These are phyloP conservation scores for Escarpia spicata DNA, from an alignment of 2,888 invertebrate species.

Conservation along the genomic window DNA sequence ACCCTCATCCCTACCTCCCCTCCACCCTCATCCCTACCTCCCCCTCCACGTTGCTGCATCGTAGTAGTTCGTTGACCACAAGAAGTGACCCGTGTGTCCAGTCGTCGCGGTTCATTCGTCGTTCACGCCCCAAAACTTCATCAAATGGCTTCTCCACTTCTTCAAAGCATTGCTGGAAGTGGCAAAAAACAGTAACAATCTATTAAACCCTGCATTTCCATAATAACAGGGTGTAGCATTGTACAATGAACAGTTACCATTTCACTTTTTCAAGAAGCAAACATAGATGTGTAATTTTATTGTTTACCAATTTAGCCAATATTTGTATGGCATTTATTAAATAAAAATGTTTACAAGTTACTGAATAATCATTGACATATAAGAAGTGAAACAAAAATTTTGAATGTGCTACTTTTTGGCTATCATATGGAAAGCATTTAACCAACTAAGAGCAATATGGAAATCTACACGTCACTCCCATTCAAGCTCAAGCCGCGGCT, in stretches of 20 bases:
- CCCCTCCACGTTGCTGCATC: slow-evolving; percentile 83
- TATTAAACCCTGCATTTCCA: neutral
- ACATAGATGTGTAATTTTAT: too few species aligned
- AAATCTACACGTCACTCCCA: too few species aligned
- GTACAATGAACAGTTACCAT: too few species aligned
- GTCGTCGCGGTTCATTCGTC: slow-evolving; percentile 82
- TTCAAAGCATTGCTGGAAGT: slow-evolving; percentile 83
- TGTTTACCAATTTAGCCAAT: neutral
- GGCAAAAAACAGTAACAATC: slow-evolving; percentile 17
- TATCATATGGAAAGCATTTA: too few species aligned
- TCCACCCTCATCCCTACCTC: slow-evolving; percentile 54
- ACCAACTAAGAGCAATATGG: too few species aligned
- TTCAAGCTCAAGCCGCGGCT: too few species aligned
- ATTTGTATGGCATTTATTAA: neutral
- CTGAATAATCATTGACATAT: too few species aligned
- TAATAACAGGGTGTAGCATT: too few species aligned
- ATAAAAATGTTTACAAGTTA: neutral
- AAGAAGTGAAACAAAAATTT: too few species aligned
- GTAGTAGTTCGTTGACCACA: slow-evolving; percentile 90
- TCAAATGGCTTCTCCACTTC: slow-evolving; percentile 86
- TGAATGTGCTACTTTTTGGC: too few species aligned
- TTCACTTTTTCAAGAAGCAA: too few species aligned
- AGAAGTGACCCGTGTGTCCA: slow-evolving; percentile 91
- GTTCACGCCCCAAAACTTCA: slow-evolving; percentile 71
- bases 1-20: too few species aligned